Base-by-base conservation (phyloP, 2,113 vertebrate genomes). In the Aix galericulata region DNA sequence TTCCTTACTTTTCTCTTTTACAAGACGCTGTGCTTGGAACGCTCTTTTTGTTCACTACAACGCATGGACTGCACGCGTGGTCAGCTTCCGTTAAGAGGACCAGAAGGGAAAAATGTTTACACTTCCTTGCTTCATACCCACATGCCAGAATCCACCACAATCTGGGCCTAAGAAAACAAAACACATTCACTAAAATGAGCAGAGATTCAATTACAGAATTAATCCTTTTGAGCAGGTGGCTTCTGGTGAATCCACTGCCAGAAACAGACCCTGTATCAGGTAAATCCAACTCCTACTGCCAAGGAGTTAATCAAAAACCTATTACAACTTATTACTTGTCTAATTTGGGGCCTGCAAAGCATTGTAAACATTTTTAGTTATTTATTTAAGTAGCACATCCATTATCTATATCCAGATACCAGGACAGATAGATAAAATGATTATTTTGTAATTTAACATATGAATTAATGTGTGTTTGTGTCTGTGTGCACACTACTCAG, bases 241-340 rank as follows among this genome's bases (percentile, higher is more conserved):
- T 96, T 89, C 93, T 95, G 88, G 74, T 66, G 40, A 86, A 93
- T 59, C 80, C 68, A 72, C 32, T 87, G 92, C 93, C 93, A 97
- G 91, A 91, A 95, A 71, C 31, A 64, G 79, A 25, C 82, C 96
- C 77, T 82, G 13, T 32, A 88, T 90, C 92, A 96, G 93, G 94
- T 96, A 91, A 91, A 95, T 87, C 71, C 93, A 93, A 86, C 74
- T 94, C 42, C 77, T 67, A 59, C 75, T 93, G 96, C 95, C 96
- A 97, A 89, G 50, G 69, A 95, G 80, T 91, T 96, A 95, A 97
- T 97, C 91, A 97, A 95, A 96, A 91, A 94, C 71, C 96, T 96
- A 96, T 96, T 96, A 96, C 82, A 94, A 94, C 94, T 69, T 94
- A 94, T 95, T 96, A 95, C 74, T 85, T 56, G 63, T 87, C 93